Percentiles rank a stretch among this genome's conserved stretches.
Conservation (phyloP, 2,797 vertebrate species). For the Sardinella longiceps region DNA sequence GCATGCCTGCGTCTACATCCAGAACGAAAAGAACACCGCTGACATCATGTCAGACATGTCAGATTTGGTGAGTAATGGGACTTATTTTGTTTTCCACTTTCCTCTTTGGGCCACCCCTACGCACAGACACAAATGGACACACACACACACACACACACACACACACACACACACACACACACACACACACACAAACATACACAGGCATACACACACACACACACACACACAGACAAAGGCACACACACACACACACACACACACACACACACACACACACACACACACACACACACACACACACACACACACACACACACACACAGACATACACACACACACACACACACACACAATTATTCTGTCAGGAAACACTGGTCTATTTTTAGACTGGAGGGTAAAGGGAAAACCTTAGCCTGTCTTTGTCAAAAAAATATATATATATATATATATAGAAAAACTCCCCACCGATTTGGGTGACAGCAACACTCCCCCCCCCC, state of each 20-base stretch:
- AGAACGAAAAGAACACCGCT: not conserved
- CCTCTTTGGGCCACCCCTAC: not conserved
- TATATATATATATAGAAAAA: too few species aligned
- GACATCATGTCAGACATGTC: not conserved
- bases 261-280: not conserved
- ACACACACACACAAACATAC: not conserved
- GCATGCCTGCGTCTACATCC: not conserved
- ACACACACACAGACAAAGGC: not conserved
- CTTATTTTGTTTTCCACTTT: not conserved
- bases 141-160: slow-evolving; percentile 10
- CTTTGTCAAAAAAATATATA: not conserved
- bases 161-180: not conserved
- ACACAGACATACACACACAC: not conserved
- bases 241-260: not conserved
- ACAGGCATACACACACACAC: not conserved
- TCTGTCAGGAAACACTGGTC: not conserved
- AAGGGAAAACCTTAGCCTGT: slow-evolving; percentile 8
- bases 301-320: not conserved
- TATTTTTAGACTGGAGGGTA: slow-evolving; percentile 6
- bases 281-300: not conserved
- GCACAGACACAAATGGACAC: not conserved
- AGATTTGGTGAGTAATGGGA: not conserved
- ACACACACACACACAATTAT: not conserved
- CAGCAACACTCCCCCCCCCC: not conserved
- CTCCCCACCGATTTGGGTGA: not conserved